Evolutionary conservation across 2,888 invertebrate genomes (phyloP), one percentile per base, ranked within the genome.

Genomic region (Tenthredo amoena): DNA sequence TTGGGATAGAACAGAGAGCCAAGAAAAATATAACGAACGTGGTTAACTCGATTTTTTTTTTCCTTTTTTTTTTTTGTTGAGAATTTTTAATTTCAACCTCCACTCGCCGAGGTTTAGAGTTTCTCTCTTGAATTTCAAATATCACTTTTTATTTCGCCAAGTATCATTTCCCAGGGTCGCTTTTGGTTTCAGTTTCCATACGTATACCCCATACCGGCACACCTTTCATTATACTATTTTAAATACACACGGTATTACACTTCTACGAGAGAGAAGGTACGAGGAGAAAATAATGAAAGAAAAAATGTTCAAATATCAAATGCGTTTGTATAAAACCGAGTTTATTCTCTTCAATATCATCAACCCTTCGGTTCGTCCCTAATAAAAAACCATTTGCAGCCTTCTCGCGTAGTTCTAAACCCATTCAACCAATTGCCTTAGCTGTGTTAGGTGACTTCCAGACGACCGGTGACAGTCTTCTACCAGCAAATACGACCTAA

Each of bases 111-210:
- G 77, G 47, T 34, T 55, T 55, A 77, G 77, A 55, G 77, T 34
- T 77, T 77, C 77, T 74, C 72, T 43, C 37, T 77, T 77, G 77
- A 77, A 77, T 77, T 77, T 77, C 50, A 77, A 77, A 77, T 77
- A 77, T 55, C 47, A 77, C 55, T 77, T 77, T 77, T 77, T 77
- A 55, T 77, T 43, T 74, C 43, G n/a, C 77, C 77, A 18, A 40
- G 55, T 77, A 55, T 77, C 77, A 77, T 77, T 77, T 77, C 55
- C 77, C 77, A 47, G 55, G 77, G 31, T 47, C 15, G 26, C 50
- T 50, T 34, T 55, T n/a, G 31, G 68, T 68, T 34, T 34, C 68
- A 68, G 68, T 68, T 68, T 68, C 34, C 68, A 18, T 62, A 10
- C 12, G 58, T 55, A 55, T 68, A 68, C 34, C 34, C 18, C 4